Percentiles rank a stretch among this genome's conserved stretches.
Conservation (phyloP, 2,888 invertebrate species). For the Ichneumon xanthorius region DNA sequence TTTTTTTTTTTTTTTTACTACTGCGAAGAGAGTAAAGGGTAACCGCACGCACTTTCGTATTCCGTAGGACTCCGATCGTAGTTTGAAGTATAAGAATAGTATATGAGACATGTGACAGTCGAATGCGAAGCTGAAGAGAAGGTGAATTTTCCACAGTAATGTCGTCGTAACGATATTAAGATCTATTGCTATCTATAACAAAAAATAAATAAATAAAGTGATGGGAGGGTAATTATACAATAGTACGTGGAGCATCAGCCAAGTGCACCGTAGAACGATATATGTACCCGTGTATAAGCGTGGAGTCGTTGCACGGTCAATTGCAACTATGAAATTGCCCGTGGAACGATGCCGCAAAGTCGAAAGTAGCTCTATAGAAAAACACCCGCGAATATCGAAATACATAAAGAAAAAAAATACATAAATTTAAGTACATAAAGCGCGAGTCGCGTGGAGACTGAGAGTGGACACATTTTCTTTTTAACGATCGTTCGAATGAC, state of each 20-base stretch:
- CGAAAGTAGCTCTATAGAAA: conserved; percentile 59
- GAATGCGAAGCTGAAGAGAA: conserved; percentile 50
- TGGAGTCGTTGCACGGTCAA: conserved; percentile 50
- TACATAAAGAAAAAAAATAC: conserved; percentile 42
- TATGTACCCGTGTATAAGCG: conserved; percentile 61
- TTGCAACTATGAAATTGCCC: conserved; percentile 30
- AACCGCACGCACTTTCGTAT: conserved; percentile 69
- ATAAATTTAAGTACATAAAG: conserved; percentile 52
- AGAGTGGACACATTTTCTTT: not conserved
- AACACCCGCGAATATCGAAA: conserved; percentile 54
- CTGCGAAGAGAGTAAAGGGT: conserved; percentile 69
- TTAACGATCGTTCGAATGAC: not conserved
- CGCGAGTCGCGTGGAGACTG: conserved; percentile 21
- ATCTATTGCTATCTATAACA: conserved; percentile 22
- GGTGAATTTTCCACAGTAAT: conserved; percentile 70
- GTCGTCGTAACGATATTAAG: conserved; percentile 68
- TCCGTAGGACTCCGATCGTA: conserved; percentile 71
- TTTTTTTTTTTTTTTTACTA: conserved; percentile 72
- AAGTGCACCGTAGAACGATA: conserved; percentile 68
- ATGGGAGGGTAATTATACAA: conserved; percentile 33
- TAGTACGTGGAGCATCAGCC: conserved; percentile 55
- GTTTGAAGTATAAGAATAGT: conserved; percentile 57
- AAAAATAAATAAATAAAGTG: conserved; percentile 17
- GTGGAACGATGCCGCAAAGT: conserved; percentile 60
- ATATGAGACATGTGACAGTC: conserved; percentile 39